Conservation (phyloP, 2,888 invertebrate species). For the Lucinisca nassula region DNA sequence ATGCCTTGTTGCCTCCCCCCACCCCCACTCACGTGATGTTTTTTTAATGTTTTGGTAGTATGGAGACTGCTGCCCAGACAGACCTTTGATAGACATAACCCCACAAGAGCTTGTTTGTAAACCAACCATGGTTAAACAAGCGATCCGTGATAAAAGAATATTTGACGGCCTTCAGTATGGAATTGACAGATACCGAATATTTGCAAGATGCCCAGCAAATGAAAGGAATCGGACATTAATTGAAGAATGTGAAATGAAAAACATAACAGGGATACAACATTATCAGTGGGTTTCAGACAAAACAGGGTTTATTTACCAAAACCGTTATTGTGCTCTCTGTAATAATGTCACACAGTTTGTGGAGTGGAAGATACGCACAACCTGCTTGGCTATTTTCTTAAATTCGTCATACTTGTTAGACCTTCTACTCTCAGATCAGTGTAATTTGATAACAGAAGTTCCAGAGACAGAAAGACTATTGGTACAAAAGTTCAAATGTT, state of each 20-base stretch:
- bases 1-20: too few species aligned
- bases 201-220: neutral
- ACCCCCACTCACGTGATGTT: too few species aligned
- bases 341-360: neutral
- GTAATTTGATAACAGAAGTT: neutral
- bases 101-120: neutral
- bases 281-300: neutral
- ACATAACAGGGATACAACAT: neutral
- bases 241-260: neutral
- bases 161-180: neutral
- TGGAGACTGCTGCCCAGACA: neutral
- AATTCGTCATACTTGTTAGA: neutral
- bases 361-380: neutral
- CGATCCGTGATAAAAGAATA: neutral
- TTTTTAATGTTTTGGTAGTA: too few species aligned
- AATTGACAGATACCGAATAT: neutral
- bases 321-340: neutral
- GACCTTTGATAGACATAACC: neutral
- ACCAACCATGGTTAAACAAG: neutral
- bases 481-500: neutral
- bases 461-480: neutral
- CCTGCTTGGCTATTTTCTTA: neutral
- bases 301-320: neutral
- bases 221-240: neutral
- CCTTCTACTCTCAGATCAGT: neutral